Evolutionary conservation across 1,140 invertebrate genomes (phyloP).

Genomic region (Drosophila guanche): DNA sequence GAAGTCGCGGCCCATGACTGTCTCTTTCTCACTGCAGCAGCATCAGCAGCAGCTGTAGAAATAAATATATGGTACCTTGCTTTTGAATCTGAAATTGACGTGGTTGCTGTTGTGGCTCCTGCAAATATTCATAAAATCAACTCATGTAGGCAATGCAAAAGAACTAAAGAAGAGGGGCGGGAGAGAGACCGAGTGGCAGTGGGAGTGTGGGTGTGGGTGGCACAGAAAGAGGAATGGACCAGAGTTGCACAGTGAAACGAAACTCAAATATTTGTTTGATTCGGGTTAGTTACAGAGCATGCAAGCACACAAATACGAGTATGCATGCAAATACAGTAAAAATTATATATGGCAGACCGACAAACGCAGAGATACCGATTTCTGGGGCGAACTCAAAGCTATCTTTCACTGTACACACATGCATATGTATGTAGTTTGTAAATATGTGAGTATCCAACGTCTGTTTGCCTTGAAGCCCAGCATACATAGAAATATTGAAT

Average conservation of each 20-base stretch:
- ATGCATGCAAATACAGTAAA: background rate
- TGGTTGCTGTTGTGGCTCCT: slow-evolving; percentile 34
- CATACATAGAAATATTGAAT: slow-evolving; percentile 58
- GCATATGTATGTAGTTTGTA: background rate
- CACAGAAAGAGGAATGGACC: slow-evolving; percentile 33
- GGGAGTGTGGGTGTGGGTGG: background rate
- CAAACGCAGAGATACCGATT: too few species aligned
- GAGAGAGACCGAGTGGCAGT: background rate
- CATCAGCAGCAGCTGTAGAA: too few species aligned
- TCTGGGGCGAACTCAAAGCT: background rate
- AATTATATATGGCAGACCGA: too few species aligned
- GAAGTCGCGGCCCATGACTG: slow-evolving; percentile 16
- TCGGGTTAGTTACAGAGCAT: slow-evolving; percentile 54
- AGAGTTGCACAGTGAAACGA: slow-evolving; percentile 59
- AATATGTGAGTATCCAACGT: background rate
- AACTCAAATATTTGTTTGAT: slow-evolving; percentile 75
- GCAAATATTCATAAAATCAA: slow-evolving; percentile 59
- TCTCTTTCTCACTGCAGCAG: too few species aligned
- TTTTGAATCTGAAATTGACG: slow-evolving; percentile 5
- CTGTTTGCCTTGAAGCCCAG: slow-evolving; percentile 54
- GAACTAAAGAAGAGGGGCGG: background rate
- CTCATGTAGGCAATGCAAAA: slow-evolving; percentile 26
- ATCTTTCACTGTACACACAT: slow-evolving; percentile 14
- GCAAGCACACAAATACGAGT: slow-evolving; percentile 4
- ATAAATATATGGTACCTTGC: too few species aligned